These are phyloP conservation scores for Centropus unirufus DNA, from an alignment of 2,113 vertebrate species.

Conservation along the genomic window DNA sequence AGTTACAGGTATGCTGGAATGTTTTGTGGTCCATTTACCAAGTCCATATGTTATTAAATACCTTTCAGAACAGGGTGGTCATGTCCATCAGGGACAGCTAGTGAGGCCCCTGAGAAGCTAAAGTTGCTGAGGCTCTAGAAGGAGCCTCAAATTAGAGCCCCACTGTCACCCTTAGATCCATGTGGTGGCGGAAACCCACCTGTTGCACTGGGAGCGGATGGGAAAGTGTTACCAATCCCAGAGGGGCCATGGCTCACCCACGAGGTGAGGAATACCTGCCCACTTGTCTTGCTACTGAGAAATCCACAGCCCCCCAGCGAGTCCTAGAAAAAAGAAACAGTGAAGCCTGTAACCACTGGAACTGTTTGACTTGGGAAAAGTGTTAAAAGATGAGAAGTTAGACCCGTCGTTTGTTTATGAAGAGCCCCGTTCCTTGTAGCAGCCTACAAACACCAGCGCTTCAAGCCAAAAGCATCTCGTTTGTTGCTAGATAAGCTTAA, in stretches of 20 bases:
- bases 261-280: neutral
- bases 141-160: neutral
- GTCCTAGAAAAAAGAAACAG: neutral
- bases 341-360: neutral
- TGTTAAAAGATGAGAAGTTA: neutral
- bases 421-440: neutral
- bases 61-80: neutral
- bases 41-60: neutral
- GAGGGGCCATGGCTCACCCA: neutral
- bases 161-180: neutral
- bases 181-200: neutral
- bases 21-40: neutral
- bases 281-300: neutral
- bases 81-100: neutral
- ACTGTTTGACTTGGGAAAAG: neutral
- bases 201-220: fast-evolving
- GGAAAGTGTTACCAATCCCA: neutral
- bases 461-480: neutral
- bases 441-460: fast-evolving
- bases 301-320: fast-evolving
- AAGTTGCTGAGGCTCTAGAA: neutral
- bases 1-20: neutral
- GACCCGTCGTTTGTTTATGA: neutral
- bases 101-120: neutral
- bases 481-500: neutral